phyloP scores from a whole-genome alignment of 2,888 invertebrate genomes.

The Macrosoma leucophasiata region DNA sequence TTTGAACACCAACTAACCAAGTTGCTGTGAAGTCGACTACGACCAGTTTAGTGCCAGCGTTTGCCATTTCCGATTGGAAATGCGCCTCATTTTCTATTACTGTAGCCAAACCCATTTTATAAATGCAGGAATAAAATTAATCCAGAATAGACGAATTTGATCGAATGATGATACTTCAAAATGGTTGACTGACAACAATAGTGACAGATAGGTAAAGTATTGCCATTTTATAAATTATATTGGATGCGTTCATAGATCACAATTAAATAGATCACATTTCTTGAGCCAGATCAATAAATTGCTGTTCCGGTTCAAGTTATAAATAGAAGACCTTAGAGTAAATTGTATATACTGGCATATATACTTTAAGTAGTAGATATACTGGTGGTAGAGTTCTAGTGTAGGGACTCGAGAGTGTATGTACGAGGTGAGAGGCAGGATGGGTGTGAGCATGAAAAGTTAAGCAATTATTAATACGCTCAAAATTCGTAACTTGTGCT shows the following conservation, averaged over 20 bases:
- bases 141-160: slow-evolving; percentile 24
- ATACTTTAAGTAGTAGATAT: too few species aligned
- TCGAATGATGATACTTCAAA: slow-evolving; percentile 38
- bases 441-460: too few species aligned
- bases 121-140: slow-evolving; percentile 26
- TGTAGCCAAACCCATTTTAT: slow-evolving; percentile 77
- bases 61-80: slow-evolving; percentile 89
- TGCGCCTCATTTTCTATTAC: slow-evolving; percentile 85
- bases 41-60: slow-evolving; percentile 90
- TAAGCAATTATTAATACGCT: too few species aligned
- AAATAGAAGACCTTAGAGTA: too few species aligned
- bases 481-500: too few species aligned
- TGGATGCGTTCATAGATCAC: not conserved
- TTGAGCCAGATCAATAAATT: too few species aligned
- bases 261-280: too few species aligned
- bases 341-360: too few species aligned
- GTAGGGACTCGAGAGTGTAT: too few species aligned
- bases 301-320: too few species aligned
- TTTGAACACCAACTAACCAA: slow-evolving; percentile 78
- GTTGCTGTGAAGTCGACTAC: slow-evolving; percentile 96
- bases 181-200: slow-evolving; percentile 27
- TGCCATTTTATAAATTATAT: slow-evolving; percentile 4
- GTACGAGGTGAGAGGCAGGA: too few species aligned
- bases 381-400: too few species aligned
- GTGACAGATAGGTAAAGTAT: not conserved